These are phyloP conservation scores for Odontamblyopus lacepedii DNA, from an alignment of 2,797 vertebrate species.

Conservation along the genomic window DNA sequence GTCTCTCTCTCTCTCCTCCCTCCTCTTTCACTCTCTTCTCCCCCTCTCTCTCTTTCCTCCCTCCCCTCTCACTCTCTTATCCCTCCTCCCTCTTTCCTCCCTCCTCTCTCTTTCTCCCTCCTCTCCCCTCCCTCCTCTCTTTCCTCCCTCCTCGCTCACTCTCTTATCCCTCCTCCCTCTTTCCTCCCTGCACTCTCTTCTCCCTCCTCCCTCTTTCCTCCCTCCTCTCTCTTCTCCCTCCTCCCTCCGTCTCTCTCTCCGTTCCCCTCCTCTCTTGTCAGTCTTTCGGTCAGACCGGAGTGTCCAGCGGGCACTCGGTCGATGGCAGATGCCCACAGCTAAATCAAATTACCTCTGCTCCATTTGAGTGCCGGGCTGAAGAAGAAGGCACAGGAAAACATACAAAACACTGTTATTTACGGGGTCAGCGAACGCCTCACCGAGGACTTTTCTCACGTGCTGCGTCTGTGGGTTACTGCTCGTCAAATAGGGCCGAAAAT, in stretches of 20 bases:
- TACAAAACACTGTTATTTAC: constrained; percentile 52
- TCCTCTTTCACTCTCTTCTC: background rate
- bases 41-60: too few species aligned
- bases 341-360: constrained; percentile 72
- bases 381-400: constrained; percentile 41
- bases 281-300: constrained; percentile 63
- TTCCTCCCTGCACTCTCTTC: too few species aligned
- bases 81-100: too few species aligned
- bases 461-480: too few species aligned
- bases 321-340: constrained; percentile 64
- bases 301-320: constrained; percentile 61
- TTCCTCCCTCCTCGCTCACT: background rate
- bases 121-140: background rate
- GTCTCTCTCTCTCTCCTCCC: background rate
- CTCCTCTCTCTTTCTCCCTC: too few species aligned
- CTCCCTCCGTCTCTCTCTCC: background rate
- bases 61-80: too few species aligned
- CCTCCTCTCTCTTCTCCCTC: background rate
- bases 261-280: constrained; percentile 23
- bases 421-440: constrained; percentile 49
- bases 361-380: constrained; percentile 40
- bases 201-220: too few species aligned
- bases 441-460: constrained; percentile 6
- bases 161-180: background rate
- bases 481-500: too few species aligned